phyloP scores from a whole-genome alignment of 2,797 vertebrate genomes.

The Tenualosa ilisha region DNA sequence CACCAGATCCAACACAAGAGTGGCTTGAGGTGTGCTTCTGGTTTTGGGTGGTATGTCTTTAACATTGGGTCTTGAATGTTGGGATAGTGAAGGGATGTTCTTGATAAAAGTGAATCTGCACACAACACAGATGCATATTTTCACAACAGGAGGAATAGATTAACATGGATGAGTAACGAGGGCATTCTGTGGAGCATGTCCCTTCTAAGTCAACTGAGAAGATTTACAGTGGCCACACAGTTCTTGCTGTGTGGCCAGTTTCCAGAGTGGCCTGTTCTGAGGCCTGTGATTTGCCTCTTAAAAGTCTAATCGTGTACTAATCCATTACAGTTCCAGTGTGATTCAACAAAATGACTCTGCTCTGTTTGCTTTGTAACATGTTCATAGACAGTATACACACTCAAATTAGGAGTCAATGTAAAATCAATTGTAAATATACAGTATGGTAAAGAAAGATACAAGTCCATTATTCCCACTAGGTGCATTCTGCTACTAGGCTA shows the following conservation, averaged over 20 bases:
- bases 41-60: constrained; percentile 73
- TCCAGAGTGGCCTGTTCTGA: neutral
- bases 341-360: too few species aligned
- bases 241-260: neutral
- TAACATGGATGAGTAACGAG: neutral
- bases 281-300: neutral
- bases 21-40: constrained; percentile 71
- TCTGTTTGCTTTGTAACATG: too few species aligned
- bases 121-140: constrained; percentile 7
- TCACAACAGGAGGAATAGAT: neutral
- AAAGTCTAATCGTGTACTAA: neutral
- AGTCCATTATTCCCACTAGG: too few species aligned
- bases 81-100: constrained; percentile 63
- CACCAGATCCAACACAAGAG: constrained; percentile 81
- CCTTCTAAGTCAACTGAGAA: neutral
- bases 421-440: too few species aligned
- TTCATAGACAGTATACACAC: too few species aligned
- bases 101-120: constrained; percentile 74
- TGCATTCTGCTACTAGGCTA: too few species aligned
- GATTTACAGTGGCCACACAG: neutral
- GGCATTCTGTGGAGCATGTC: neutral
- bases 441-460: too few species aligned
- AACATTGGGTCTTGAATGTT: constrained; percentile 58
- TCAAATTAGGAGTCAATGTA: too few species aligned
- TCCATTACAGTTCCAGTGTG: neutral